Base-by-base conservation (phyloP, 2,888 invertebrate species). In the Epiperipatus broadwayi region DNA sequence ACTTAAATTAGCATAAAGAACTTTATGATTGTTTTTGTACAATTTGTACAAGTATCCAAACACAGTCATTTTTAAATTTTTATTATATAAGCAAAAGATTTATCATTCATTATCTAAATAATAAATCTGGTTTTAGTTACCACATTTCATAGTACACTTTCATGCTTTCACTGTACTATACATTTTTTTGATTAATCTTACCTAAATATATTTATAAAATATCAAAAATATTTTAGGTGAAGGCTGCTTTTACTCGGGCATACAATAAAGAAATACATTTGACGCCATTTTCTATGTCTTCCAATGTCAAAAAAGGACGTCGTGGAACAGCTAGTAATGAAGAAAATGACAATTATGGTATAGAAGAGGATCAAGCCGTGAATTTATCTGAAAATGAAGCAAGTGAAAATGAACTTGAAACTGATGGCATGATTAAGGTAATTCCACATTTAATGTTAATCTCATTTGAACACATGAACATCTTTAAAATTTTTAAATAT, bases 181-280 rank as follows among this genome's bases (percentile, higher is more conserved):
- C n/a, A 25, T 25, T 25, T 25, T 8, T n/a, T 25, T 8, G 8
- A 25, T n/a, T 25, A 25, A 25, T 8, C n/a, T 25, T 25, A 8
- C 25, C n/a, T 25, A 8, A 25, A n/a, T n/a, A 25, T 8, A n/a
- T n/a, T 25, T 25, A 25, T n/a, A 25, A 25, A 8, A 25, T 25
- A 25, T 25, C 8, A 8, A n/a, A n/a, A n/a, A n/a, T n/a, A 15
- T 30, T 51, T 15, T 50, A 80, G 80, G 76, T 83, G 0, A 95
- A 95, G 65, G 73, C 87, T 1, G 84, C 91, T 0, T 76, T 97
- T 57, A 97, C 95, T 0, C 71, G 89, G 29, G 67, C 77, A 0
- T 87, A 84, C 58, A 97, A 95, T 59, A 93, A 93, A 58, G 73
- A 73, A 46, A 68, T 72, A 1, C 65, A 71, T 34, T 66, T 77